These are phyloP conservation scores for Marronus borbonicus DNA, from an alignment of 2,888 invertebrate genomes.

Conservation along the genomic window DNA sequence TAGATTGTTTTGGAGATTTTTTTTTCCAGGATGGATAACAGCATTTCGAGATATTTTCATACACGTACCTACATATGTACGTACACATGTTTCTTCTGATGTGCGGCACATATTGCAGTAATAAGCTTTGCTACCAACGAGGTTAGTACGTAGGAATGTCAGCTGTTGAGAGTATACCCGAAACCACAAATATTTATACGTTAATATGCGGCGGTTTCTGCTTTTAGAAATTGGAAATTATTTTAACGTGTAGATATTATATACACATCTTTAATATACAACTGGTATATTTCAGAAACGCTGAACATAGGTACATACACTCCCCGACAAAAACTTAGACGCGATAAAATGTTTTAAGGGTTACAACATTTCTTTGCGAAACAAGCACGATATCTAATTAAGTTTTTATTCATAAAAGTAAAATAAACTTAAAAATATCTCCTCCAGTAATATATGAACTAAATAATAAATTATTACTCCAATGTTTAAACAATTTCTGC, in stretches of 20 bases:
- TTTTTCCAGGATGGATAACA: constrained; percentile 1
- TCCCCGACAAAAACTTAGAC: no score
- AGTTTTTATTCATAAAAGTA: no score
- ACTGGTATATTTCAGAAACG: no score
- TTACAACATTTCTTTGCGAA: no score
- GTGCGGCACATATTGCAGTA: neutral
- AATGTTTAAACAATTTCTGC: no score
- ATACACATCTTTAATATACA: no score
- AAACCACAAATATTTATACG: constrained; percentile 6
- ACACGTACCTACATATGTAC: neutral
- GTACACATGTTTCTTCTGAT: neutral
- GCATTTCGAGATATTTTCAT: constrained; percentile 2
- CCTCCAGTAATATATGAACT: no score
- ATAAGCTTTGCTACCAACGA: neutral
- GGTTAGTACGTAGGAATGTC: neutral
- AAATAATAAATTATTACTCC: no score
- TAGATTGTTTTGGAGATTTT: constrained; percentile 18
- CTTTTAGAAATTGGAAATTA: neutral
- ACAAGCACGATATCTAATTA: no score
- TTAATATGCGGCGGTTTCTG: neutral
- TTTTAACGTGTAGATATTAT: neutral
- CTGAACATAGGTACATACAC: no score
- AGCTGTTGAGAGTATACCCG: neutral
- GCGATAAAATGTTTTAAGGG: no score
- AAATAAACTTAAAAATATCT: no score